Evolutionary conservation across 2,797 vertebrate species (phyloP).

Genomic region (Thamnophis elegans): DNA sequence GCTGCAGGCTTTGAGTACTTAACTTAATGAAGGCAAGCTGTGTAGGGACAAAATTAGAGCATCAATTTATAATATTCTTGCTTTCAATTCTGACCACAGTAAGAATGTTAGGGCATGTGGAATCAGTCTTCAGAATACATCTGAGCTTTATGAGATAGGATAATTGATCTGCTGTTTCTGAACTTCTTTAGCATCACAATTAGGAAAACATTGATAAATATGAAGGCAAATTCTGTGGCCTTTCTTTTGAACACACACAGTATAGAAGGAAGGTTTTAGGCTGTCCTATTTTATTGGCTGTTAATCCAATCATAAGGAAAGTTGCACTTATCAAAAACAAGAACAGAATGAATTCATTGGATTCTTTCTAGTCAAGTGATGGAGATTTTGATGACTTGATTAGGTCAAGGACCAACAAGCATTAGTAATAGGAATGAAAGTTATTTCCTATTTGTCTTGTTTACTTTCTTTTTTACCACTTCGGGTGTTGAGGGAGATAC

Average conservation of each 20-base stretch:
- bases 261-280: slow-evolving; percentile 28
- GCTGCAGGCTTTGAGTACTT: background rate
- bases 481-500: background rate
- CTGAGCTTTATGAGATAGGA: background rate
- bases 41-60: background rate
- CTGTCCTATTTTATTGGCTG: background rate
- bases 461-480: background rate
- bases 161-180: background rate
- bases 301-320: slow-evolving; percentile 14
- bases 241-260: background rate
- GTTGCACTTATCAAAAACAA: background rate
- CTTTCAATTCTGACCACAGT: background rate
- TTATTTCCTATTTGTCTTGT: background rate
- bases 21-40: slow-evolving; percentile 3
- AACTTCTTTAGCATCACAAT: background rate
- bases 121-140: background rate
- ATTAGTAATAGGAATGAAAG: slow-evolving; percentile 20
- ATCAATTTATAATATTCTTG: slow-evolving; percentile 4
- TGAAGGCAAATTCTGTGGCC: slow-evolving; percentile 7
- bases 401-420: background rate
- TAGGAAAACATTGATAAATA: background rate
- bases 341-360: slow-evolving; percentile 1
- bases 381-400: background rate
- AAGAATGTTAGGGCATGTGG: background rate
- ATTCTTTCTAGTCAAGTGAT: slow-evolving; percentile 9